These are phyloP conservation scores for Antechinus stuartii DNA, from an alignment of 2,113 vertebrate species.

Conservation along the genomic window DNA sequence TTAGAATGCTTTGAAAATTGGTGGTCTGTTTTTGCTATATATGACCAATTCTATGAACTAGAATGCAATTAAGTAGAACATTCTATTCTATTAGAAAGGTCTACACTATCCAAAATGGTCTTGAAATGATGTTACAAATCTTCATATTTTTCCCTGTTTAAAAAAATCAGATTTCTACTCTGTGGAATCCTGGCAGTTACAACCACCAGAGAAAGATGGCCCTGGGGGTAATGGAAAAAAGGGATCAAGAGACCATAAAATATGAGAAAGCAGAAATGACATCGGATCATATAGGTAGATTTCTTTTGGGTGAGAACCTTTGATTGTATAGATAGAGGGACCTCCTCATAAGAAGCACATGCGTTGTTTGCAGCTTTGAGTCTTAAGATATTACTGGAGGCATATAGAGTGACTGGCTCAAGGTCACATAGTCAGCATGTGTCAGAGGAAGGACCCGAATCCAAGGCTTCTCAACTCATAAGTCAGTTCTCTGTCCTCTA, in stretches of 20 bases:
- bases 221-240: background rate
- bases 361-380: background rate
- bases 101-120: slow-evolving; percentile 2
- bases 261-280: background rate
- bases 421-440: background rate
- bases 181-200: slow-evolving; percentile 28
- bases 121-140: slow-evolving; percentile 44
- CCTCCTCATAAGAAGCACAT: background rate
- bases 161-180: slow-evolving; percentile 29
- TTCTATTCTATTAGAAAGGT: slow-evolving; percentile 9
- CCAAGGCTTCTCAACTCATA: background rate
- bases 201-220: slow-evolving; percentile 14
- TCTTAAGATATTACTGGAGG: background rate
- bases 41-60: slow-evolving; percentile 51
- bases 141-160: background rate
- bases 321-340: background rate
- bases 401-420: background rate
- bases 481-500: background rate
- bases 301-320: background rate
- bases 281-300: background rate
- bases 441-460: background rate
- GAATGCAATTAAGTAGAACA: slow-evolving; percentile 52
- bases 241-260: slow-evolving; percentile 9
- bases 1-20: slow-evolving; percentile 53
- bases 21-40: slow-evolving; percentile 6